Evolutionary conservation across 1,140 invertebrate species (phyloP).

Genomic region (Drosophila lini): DNA sequence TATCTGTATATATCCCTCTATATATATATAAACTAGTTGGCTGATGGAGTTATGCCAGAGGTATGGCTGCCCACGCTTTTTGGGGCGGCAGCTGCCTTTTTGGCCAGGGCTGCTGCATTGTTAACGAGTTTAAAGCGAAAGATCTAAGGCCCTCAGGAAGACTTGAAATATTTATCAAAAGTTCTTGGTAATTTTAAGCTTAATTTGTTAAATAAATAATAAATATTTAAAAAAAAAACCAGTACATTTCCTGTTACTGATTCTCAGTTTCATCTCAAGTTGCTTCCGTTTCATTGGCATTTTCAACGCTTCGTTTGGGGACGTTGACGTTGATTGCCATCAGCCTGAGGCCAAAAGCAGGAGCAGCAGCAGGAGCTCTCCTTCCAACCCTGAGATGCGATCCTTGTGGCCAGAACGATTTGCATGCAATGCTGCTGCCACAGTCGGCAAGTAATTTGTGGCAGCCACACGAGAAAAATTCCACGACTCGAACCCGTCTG

Average conservation of each 20-base stretch:
- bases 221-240: too few species aligned
- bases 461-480: conserved; percentile 72
- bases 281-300: conserved; percentile 79
- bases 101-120: conserved; percentile 3
- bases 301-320: conserved; percentile 74
- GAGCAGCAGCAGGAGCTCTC: background rate
- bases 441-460: conserved; percentile 59
- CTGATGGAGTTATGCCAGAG: conserved; percentile 16
- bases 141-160: too few species aligned
- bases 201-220: too few species aligned
- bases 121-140: background rate
- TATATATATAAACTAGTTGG: conserved; percentile 1
- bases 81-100: conserved; percentile 9
- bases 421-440: conserved; percentile 42
- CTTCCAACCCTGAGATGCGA: conserved; percentile 13
- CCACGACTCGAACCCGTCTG: conserved; percentile 46
- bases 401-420: conserved; percentile 27
- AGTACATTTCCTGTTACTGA: background rate
- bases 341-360: conserved; percentile 33
- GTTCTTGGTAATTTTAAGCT: too few species aligned
- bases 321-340: conserved; percentile 60
- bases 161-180: too few species aligned
- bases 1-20: background rate
- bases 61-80: conserved; percentile 18
- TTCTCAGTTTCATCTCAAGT: conserved; percentile 7